Percentiles rank a stretch among this genome's conserved stretches.
Conservation (phyloP, 2,888 invertebrate genomes). For the Rhagonycha lutea region DNA sequence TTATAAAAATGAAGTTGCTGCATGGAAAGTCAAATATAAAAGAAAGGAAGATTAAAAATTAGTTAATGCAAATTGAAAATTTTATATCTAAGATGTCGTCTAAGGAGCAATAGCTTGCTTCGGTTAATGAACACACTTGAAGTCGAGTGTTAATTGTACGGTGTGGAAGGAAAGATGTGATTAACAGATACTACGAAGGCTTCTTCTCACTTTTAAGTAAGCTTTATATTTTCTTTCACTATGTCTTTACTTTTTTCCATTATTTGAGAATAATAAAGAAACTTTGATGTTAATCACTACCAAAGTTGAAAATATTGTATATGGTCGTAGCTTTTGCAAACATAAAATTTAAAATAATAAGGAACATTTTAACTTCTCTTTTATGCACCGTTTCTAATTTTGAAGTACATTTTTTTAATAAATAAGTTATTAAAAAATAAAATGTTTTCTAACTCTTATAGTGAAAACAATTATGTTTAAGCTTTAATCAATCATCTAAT, state of each 20-base stretch:
- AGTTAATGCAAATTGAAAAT: slow-evolving; percentile 17
- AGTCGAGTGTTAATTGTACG: slow-evolving; percentile 29
- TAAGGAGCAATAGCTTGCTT: slow-evolving; percentile 27
- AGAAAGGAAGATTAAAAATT: slow-evolving; percentile 22
- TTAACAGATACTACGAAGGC: slow-evolving; percentile 19
- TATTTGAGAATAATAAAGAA: slow-evolving; percentile 21
- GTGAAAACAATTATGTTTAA: neutral
- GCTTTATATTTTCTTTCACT: slow-evolving; percentile 25
- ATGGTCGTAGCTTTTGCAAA: neutral
- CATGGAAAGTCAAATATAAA: neutral
- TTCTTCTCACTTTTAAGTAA: slow-evolving; percentile 11
- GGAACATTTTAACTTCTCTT: neutral
- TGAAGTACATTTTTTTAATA: neutral
- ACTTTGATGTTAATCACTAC: slow-evolving; percentile 12
- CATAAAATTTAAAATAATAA: neutral
- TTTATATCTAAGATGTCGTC: slow-evolving; percentile 19
- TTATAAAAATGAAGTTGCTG: neutral
- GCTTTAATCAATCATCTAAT: neutral
- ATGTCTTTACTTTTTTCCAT: slow-evolving; percentile 19
- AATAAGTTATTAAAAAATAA: neutral
- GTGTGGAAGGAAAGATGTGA: slow-evolving; percentile 19
- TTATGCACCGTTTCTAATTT: neutral
- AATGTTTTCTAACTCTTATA: neutral
- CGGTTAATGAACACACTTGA: slow-evolving; percentile 27
- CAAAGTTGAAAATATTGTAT: neutral